phyloP scores from a whole-genome alignment of 2,888 invertebrate genomes.

The Lottia scabra region DNA sequence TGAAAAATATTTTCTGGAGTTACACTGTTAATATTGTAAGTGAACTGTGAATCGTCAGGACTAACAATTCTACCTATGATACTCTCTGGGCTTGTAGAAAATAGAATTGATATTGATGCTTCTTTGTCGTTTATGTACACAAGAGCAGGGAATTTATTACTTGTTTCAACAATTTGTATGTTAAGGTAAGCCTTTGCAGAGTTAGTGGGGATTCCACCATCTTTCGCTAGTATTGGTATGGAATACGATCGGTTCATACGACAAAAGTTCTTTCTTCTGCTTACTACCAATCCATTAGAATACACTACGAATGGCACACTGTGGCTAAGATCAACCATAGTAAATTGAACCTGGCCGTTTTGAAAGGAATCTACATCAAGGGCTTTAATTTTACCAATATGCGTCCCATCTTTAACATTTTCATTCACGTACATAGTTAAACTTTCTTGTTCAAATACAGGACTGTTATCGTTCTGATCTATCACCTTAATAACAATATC shows the following conservation, averaged over 20 bases:
- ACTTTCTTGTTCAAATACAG: conserved; percentile 20
- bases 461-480: conserved; percentile 34
- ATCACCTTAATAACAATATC: conserved; percentile 25
- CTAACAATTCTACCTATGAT: conserved; percentile 39
- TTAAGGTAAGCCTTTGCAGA: conserved; percentile 46
- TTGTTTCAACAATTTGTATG: conserved; percentile 53
- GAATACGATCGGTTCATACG: conserved; percentile 41
- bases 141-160: conserved; percentile 58
- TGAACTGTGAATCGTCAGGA: conserved; percentile 41
- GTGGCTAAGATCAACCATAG: background rate
- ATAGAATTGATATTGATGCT: conserved; percentile 37
- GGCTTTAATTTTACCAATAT: conserved; percentile 25
- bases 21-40: conserved; percentile 40
- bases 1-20: conserved; percentile 39
- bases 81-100: conserved; percentile 27
- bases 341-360: conserved; percentile 23
- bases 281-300: conserved; percentile 17
- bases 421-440: conserved; percentile 30
- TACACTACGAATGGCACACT: conserved; percentile 24
- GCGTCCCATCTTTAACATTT: conserved; percentile 20
- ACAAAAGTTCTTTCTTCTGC: background rate
- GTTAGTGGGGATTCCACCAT: conserved; percentile 47
- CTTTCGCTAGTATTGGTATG: conserved; percentile 51
- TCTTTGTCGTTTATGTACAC: conserved; percentile 47
- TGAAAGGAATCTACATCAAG: conserved; percentile 26